These are phyloP conservation scores for Melanostoma scalare DNA, from an alignment of 2,888 invertebrate species.

Conservation along the genomic window DNA sequence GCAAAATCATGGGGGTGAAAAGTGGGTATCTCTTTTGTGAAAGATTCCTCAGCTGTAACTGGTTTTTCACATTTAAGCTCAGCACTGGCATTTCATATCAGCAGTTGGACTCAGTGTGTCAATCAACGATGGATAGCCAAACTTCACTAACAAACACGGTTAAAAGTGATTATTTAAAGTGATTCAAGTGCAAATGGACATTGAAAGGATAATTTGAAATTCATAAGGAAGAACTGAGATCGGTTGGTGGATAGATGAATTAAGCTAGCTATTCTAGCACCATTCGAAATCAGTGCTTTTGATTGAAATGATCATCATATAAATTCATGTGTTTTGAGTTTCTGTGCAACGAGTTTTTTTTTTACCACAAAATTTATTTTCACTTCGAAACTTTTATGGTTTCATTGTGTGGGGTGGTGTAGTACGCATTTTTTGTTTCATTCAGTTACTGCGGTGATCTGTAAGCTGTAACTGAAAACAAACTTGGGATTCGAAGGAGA, in stretches of 20 bases:
- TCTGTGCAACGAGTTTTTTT: not conserved
- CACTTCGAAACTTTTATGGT: constrained; percentile 21
- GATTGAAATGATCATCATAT: constrained; percentile 75
- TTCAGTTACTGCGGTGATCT: constrained; percentile 1
- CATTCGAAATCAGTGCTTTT: constrained; percentile 81
- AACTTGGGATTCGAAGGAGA: constrained; percentile 17
- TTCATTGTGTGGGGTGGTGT: constrained; percentile 21
- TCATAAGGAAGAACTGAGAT: constrained; percentile 80
- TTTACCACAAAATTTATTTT: constrained; percentile 17
- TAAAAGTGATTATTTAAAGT: constrained; percentile 32
- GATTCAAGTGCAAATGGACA: constrained; percentile 58
- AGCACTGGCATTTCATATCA: constrained; percentile 65
- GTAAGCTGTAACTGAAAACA: not conserved
- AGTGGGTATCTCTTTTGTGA: constrained; percentile 77
- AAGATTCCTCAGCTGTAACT: constrained; percentile 81
- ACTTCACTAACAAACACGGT: not conserved
- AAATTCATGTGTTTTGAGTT: not conserved
- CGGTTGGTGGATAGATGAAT: constrained; percentile 80
- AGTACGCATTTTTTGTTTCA: not conserved
- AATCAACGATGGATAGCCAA: constrained; percentile 69
- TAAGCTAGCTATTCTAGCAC: constrained; percentile 77
- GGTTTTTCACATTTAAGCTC: constrained; percentile 80
- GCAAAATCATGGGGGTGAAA: constrained; percentile 53
- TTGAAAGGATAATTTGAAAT: constrained; percentile 49
- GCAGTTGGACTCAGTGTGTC: constrained; percentile 63